Conservation (phyloP, 2,888 invertebrate genomes). For the Leuctra nigra region DNA sequence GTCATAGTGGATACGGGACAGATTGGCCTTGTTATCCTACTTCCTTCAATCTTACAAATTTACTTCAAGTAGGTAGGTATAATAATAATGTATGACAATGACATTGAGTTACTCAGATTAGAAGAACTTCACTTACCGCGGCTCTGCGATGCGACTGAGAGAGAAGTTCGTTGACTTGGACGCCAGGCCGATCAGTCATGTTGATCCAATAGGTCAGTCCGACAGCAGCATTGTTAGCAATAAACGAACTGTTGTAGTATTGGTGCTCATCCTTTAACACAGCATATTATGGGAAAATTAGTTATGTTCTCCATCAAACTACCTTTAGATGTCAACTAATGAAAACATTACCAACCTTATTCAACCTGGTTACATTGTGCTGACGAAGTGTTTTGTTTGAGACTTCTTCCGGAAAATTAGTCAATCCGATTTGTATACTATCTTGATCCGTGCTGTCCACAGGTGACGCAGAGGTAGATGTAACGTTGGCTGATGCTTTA, state of each 20-base stretch:
- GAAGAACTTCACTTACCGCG: constrained; percentile 53
- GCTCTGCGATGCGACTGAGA: constrained; percentile 80
- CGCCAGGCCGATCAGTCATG: constrained; percentile 49
- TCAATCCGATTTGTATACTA: neutral
- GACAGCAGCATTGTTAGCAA: constrained; percentile 47
- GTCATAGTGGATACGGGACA: too few relatives aligned
- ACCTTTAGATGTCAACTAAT: neutral
- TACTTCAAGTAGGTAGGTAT: too few relatives aligned
- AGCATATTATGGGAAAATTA: neutral
- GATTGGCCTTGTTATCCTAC: too few relatives aligned
- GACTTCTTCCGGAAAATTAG: neutral
- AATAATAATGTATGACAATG: constrained; percentile 20
- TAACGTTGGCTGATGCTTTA: neutral
- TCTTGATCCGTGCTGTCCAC: neutral
- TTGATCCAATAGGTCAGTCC: constrained; percentile 67
- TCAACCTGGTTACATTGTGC: constrained; percentile 10
- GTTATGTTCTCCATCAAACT: neutral
- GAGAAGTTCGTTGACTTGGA: constrained; percentile 60
- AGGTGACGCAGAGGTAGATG: neutral
- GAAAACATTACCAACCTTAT: neutral
- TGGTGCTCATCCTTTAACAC: constrained; percentile 56
- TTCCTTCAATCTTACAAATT: too few relatives aligned
- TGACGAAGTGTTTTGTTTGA: constrained; percentile 7
- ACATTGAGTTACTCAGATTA: too few relatives aligned
- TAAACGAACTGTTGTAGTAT: constrained; percentile 74